Conservation (phyloP, 2,888 invertebrate genomes). For the Horisme vitalbata region DNA sequence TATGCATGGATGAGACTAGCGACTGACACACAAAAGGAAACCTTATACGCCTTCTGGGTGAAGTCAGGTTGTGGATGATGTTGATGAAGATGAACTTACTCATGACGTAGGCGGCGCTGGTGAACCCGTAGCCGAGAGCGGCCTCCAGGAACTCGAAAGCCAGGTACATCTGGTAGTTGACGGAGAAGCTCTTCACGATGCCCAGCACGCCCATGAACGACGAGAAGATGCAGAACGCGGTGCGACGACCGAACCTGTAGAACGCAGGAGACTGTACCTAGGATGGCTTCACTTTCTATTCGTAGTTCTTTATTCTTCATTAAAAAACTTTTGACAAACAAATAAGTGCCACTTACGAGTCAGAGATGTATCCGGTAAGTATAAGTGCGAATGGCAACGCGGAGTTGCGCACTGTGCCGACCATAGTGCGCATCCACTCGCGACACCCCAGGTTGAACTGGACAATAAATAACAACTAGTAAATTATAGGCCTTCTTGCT, state of each 20-base stretch:
- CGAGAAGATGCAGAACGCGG: conserved; percentile 76
- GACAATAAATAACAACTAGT: too few relatives aligned
- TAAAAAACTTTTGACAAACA: too few relatives aligned
- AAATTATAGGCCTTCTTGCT: too few relatives aligned
- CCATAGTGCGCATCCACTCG: conserved; percentile 87
- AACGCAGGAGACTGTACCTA: too few relatives aligned
- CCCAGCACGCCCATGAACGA: conserved; percentile 75
- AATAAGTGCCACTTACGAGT: conserved; percentile 75
- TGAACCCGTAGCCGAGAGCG: conserved; percentile 80
- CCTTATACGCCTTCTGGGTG: too few relatives aligned
- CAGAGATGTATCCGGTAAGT: conserved; percentile 87
- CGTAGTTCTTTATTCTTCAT: too few relatives aligned
- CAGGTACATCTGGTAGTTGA: conserved; percentile 80
- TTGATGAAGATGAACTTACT: conserved; percentile 42
- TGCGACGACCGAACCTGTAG: conserved; percentile 79
- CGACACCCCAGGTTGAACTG: conserved; percentile 86
- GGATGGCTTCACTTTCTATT: too few relatives aligned
- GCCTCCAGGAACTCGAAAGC: conserved; percentile 83
- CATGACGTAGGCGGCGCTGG: conserved; percentile 77
- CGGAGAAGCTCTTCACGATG: conserved; percentile 76
- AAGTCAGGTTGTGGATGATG: too few relatives aligned
- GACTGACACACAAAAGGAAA: too few relatives aligned
- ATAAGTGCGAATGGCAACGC: conserved; percentile 88
- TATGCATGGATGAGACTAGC: too few relatives aligned
- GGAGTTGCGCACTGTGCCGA: conserved; percentile 87